phyloP scores from a whole-genome alignment of 2,888 invertebrate species.

The Tachystola acroxantha region DNA sequence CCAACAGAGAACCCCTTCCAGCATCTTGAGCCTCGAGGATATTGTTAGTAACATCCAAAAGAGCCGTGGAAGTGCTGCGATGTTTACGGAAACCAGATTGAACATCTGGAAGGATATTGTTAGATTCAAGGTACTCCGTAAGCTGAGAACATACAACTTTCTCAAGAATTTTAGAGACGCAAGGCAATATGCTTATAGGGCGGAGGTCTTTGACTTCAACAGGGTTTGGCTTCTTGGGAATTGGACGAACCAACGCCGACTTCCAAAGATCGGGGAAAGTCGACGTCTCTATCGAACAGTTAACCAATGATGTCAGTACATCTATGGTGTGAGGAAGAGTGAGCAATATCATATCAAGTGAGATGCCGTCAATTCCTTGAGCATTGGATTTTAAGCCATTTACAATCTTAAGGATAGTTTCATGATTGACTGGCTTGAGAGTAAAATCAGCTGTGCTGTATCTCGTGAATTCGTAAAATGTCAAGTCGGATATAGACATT shows the following conservation, averaged over 20 bases:
- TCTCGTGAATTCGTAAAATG: not conserved
- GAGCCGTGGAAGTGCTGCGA: slow-evolving; percentile 4
- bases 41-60: no score
- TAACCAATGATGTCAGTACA: not conserved
- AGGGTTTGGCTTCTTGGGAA: slow-evolving; percentile 10
- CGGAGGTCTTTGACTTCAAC: slow-evolving; percentile 8
- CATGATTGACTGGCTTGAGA: not conserved
- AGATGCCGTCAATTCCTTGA: no score
- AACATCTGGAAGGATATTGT: not conserved
- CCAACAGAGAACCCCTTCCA: slow-evolving; percentile 1
- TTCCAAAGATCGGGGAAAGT: not conserved
- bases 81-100: slow-evolving; percentile 7
- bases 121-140: not conserved
- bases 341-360: slow-evolving; percentile 2
- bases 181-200: slow-evolving; percentile 13
- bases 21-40: not conserved
- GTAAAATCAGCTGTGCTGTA: not conserved
- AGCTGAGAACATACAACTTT: slow-evolving; percentile 3
- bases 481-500: not conserved
- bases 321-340: not conserved
- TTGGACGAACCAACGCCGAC: slow-evolving; percentile 6
- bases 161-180: slow-evolving; percentile 13
- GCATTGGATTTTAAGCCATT: not conserved
- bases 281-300: not conserved
- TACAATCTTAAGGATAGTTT: not conserved